Conservation (phyloP, 2,888 invertebrate genomes). For the Eurois occulta region DNA sequence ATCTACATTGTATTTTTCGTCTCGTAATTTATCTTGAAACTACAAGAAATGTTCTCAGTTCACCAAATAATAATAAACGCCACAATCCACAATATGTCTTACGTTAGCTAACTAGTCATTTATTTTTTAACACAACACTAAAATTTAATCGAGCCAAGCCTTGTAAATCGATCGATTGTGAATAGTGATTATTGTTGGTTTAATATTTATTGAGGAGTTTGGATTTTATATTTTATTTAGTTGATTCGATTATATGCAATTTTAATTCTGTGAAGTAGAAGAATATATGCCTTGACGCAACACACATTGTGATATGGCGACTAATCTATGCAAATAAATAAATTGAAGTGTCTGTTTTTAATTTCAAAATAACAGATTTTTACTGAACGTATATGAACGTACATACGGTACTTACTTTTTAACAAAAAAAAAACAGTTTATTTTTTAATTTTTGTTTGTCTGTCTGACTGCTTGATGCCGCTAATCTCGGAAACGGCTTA, state of each 20-base stretch:
- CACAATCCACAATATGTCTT: slow-evolving; percentile 12
- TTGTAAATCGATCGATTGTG: slow-evolving; percentile 35
- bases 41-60: slow-evolving; percentile 33
- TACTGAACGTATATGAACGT: too few relatives aligned
- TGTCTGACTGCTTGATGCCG: too few relatives aligned
- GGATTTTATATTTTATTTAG: slow-evolving; percentile 8
- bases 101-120: slow-evolving; percentile 14
- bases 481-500: too few relatives aligned
- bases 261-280: not conserved
- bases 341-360: too few relatives aligned
- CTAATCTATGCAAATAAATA: not conserved
- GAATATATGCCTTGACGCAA: not conserved
- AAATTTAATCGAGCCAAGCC: slow-evolving; percentile 25
- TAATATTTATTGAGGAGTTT: not conserved
- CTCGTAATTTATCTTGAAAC: slow-evolving; percentile 33
- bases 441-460: too few relatives aligned
- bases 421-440: too few relatives aligned
- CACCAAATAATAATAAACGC: slow-evolving; percentile 36
- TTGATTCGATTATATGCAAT: not conserved
- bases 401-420: too few relatives aligned
- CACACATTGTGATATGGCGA: not conserved
- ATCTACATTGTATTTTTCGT: slow-evolving; percentile 32
- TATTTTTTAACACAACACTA: slow-evolving; percentile 44
- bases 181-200: slow-evolving; percentile 18
- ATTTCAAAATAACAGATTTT: too few relatives aligned